Conservation (phyloP, 1,140 invertebrate genomes). For the Helicoverpa zea region DNA sequence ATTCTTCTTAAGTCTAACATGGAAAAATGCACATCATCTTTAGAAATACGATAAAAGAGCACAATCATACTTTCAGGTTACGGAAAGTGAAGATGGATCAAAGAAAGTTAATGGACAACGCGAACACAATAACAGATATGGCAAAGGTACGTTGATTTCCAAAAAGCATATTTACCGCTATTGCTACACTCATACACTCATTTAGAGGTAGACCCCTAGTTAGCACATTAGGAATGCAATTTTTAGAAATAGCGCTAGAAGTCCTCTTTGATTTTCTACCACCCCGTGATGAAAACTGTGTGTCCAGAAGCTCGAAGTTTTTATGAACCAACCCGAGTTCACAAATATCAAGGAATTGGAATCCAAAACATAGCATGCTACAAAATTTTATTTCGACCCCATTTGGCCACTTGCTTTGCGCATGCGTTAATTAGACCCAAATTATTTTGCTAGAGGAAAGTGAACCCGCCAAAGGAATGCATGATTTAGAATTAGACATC, state of each 20-base stretch:
- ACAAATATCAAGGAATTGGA: neutral
- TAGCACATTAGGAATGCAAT: slow-evolving; percentile 60
- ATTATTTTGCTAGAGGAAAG: slow-evolving; percentile 26
- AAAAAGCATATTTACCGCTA: slow-evolving; percentile 56
- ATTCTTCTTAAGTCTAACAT: too few relatives aligned
- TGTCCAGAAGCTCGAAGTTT: slow-evolving; percentile 39
- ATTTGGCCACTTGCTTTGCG: slow-evolving; percentile 66
- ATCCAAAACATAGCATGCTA: slow-evolving; percentile 47
- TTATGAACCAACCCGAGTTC: neutral
- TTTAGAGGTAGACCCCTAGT: slow-evolving; percentile 66
- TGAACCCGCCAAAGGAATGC: slow-evolving; percentile 27
- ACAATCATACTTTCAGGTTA: slow-evolving; percentile 90
- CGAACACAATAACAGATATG: slow-evolving; percentile 99
- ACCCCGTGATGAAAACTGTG: neutral
- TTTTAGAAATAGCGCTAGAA: slow-evolving; percentile 19
- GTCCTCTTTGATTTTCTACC: neutral
- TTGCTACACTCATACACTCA: slow-evolving; percentile 80
- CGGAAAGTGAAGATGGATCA: slow-evolving; percentile 99
- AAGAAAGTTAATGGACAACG: slow-evolving; percentile 99
- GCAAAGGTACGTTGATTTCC: slow-evolving; percentile 94
- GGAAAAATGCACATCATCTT: too few relatives aligned
- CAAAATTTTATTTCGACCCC: slow-evolving; percentile 49
- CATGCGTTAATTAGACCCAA: slow-evolving; percentile 54
- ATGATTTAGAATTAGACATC: slow-evolving; percentile 45
- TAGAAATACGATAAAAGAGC: slow-evolving; percentile 22